Percentiles rank a stretch among this genome's conserved stretches.
phyloP scores from a whole-genome alignment of 2,888 invertebrate species.

The Drosophila sordidapex region DNA sequence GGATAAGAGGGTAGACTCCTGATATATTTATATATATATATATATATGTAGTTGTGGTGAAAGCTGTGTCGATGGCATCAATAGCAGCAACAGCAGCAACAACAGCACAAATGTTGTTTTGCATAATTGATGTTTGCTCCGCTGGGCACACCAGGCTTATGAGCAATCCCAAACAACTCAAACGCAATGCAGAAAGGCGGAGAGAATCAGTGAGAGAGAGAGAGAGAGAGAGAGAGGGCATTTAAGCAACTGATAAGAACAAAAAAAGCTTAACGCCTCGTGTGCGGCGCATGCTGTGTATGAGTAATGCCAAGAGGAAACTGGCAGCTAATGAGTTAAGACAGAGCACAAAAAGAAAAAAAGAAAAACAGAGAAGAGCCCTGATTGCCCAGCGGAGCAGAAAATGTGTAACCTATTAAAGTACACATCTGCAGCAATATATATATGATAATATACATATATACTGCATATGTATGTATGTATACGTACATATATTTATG shows the following conservation, averaged over 20 bases:
- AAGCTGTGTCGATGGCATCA: not conserved
- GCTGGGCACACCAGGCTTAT: constrained; percentile 29
- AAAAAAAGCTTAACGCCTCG: not conserved
- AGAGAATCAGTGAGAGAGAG: not conserved
- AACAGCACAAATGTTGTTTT: constrained; percentile 26
- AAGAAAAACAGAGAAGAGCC: not conserved
- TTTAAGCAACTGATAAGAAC: not conserved
- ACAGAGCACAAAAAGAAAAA: not conserved
- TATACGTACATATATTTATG: not conserved
- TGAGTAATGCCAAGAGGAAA: constrained; percentile 23
- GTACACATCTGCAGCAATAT: not conserved
- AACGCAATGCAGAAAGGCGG: not conserved
- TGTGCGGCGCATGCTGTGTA: constrained; percentile 29
- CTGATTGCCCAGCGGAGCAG: not conserved
- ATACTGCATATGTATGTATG: not conserved
- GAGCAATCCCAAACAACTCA: constrained; percentile 21
- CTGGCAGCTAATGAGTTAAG: constrained; percentile 1
- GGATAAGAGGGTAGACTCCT: not conserved
- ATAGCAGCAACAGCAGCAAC: constrained; percentile 16
- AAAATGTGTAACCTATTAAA: constrained; percentile 1
- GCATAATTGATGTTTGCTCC: constrained; percentile 51
- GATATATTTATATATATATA: not conserved
- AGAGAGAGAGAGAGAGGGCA: no score
- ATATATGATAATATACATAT: not conserved
- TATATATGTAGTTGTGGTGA: not conserved